Base-by-base conservation (phyloP, 1,140 invertebrate species). In the Zaprionus davidi region DNA sequence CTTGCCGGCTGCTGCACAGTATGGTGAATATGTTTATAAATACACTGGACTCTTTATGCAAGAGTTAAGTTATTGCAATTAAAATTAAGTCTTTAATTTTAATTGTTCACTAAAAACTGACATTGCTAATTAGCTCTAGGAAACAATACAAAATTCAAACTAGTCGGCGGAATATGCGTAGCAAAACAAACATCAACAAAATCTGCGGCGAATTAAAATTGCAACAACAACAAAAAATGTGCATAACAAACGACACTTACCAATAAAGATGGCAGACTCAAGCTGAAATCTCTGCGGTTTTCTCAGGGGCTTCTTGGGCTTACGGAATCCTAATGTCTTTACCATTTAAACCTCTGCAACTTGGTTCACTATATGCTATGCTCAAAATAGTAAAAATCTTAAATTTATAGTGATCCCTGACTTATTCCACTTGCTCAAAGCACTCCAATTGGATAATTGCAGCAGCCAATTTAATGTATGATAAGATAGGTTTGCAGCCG, bases 111-210 rank as follows among this genome's bases (percentile, higher is more conserved):
- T 6, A 15, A 41, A 41, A 41, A 15, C 6, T 6, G 1, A 7
- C n/a, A n/a, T 41, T 41, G 1, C 6, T 31, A 2, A 11, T 24
- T 55, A 11, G 20, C 11, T 55, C 28, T 26, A 11, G 4, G 46
- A 11, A 49, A 7, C 7, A 49, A 51, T 13, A 51, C 17, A 51
- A 24, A 22, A 55, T 31, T 28, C 17, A 46, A 46, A 41, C 36
- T 13, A 9, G 13, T 11, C 55, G 22, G 63, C 38, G 26, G 74
- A 67, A 76, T 9, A 26, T 51, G 63, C 57, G 31, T 76, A 76
- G 46, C 70, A 76, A 46, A 76, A 72, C 70, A 76, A 76, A 76
- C n/a, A 58, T 36, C 5, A 71, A 58, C 6, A 60, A 58, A 31
- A 58, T 1, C 15, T 17, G 22, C 41, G 59, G 67, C 73, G 44